phyloP scores from a whole-genome alignment of 2,888 invertebrate species.

The Cantharis rufa region DNA sequence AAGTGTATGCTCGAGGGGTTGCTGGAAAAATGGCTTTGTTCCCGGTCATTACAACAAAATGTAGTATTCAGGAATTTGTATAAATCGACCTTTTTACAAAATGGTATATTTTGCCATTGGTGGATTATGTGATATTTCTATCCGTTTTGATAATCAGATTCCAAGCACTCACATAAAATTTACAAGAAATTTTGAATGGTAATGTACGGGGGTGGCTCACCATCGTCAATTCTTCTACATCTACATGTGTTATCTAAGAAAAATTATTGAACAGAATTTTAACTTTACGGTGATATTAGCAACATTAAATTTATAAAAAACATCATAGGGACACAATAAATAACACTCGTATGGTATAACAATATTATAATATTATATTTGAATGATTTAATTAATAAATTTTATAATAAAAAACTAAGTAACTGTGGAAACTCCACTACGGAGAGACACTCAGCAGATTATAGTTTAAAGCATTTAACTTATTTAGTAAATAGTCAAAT shows the following conservation, averaged over 20 bases:
- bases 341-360: too few relatives aligned
- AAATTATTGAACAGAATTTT: too few relatives aligned
- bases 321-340: too few relatives aligned
- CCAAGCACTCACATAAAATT: not conserved
- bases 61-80: not conserved
- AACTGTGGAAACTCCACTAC: not conserved
- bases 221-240: not conserved
- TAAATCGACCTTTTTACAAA: not conserved
- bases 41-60: not conserved
- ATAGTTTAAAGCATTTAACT: conserved; percentile 31
- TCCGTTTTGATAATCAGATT: not conserved
- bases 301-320: too few relatives aligned
- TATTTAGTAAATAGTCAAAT: conserved; percentile 32
- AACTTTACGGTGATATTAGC: too few relatives aligned
- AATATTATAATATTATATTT: too few relatives aligned
- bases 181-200: not conserved
- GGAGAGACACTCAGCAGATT: not conserved
- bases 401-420: not conserved
- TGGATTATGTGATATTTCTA: not conserved
- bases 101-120: not conserved
- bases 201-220: not conserved
- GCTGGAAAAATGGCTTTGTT: not conserved
- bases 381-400: not conserved
- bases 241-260: too few relatives aligned
- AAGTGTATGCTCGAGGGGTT: not conserved